Evolutionary conservation across 2,113 vertebrate genomes (phyloP).

Genomic region (Vicugna pacos): DNA sequence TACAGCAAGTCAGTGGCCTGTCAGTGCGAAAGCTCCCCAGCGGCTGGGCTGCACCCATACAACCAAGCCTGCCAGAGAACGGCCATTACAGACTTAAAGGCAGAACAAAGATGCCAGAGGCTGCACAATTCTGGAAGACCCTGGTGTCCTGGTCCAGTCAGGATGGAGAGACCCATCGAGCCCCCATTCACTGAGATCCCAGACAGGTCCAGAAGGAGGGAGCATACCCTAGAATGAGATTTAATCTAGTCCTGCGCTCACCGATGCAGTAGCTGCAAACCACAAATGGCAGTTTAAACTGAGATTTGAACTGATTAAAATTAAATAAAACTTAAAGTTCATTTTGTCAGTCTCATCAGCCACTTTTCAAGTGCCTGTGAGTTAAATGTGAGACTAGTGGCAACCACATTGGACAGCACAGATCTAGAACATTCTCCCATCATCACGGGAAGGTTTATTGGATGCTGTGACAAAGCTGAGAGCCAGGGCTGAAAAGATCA

Average conservation of each 20-base stretch:
- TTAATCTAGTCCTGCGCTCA: background rate
- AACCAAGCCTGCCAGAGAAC: background rate
- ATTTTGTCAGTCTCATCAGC: background rate
- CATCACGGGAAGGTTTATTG: background rate
- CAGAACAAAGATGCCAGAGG: background rate
- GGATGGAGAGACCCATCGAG: background rate
- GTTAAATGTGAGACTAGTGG: background rate
- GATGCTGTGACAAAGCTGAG: background rate
- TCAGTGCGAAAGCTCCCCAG: background rate
- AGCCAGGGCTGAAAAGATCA: background rate
- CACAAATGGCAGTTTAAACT: background rate
- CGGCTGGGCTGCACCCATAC: background rate
- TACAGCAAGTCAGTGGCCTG: background rate
- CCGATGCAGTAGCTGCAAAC: background rate
- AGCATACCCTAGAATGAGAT: background rate
- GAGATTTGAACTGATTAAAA: constrained; percentile 27
- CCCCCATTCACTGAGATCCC: background rate
- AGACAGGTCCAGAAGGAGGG: background rate
- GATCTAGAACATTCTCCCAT: background rate
- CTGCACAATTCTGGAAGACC: background rate
- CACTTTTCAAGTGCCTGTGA: background rate
- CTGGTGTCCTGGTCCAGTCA: background rate
- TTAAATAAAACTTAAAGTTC: constrained; percentile 7
- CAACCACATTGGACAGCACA: background rate
- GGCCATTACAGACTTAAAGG: background rate